Conservation (phyloP, 2,113 vertebrate genomes). For the Pycnonotus jocosus region DNA sequence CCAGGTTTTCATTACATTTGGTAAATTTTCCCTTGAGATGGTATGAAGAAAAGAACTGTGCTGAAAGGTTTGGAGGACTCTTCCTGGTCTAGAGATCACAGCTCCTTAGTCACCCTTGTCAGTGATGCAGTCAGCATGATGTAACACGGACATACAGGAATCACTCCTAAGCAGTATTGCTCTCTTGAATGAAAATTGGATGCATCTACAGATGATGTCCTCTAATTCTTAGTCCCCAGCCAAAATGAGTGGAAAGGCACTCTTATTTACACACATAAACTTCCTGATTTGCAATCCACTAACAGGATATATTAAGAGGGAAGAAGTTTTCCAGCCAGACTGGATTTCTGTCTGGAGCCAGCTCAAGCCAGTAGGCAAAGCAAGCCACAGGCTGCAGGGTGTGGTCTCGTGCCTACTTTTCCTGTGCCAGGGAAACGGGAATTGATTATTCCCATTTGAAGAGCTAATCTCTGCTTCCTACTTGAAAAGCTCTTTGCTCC, state of each 20-base stretch:
- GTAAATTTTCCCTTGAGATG: background rate
- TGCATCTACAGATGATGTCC: background rate
- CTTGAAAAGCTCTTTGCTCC: background rate
- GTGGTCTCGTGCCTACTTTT: background rate
- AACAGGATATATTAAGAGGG: background rate
- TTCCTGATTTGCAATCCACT: slow-evolving; percentile 31
- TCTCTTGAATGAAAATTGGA: background rate
- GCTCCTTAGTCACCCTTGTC: background rate
- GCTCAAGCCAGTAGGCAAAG: background rate
- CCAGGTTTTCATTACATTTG: background rate
- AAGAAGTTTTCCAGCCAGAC: slow-evolving; percentile 24
- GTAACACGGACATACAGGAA: background rate
- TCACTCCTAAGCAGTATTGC: background rate
- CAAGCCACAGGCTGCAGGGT: background rate
- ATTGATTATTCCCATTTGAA: background rate
- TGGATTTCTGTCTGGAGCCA: background rate
- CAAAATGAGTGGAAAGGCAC: background rate
- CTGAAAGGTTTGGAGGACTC: background rate
- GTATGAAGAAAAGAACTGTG: background rate
- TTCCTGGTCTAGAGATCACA: background rate
- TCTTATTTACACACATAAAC: background rate
- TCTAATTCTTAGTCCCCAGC: background rate
- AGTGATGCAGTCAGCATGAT: background rate
- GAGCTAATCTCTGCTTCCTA: background rate
- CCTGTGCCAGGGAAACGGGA: background rate